Evolutionary conservation across 2,888 invertebrate species (phyloP).

Genomic region (Agrenia bidenticulata): DNA sequence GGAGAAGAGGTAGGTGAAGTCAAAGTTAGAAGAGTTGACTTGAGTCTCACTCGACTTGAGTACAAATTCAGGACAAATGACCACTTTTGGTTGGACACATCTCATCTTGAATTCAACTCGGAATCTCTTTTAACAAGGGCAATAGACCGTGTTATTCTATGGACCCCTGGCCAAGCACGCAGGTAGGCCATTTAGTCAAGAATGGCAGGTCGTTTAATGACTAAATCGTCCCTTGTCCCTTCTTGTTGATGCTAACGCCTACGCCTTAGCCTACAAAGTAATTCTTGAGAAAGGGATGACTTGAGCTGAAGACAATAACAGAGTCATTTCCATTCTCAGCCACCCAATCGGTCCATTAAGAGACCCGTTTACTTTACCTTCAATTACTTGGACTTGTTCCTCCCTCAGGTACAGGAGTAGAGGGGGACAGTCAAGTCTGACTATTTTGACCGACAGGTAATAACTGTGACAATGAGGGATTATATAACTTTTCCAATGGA

Average conservation of each 20-base stretch:
- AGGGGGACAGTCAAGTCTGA: not conserved
- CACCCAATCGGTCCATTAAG: constrained; percentile 7
- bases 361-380: constrained; percentile 9
- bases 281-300: not conserved
- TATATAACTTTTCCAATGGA: not conserved
- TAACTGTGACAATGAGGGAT: not conserved
- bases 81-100: constrained; percentile 4
- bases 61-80: constrained; percentile 13
- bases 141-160: not conserved
- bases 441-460: constrained; percentile 3
- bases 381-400: not conserved
- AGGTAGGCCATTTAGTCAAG: constrained; percentile 11
- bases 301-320: not conserved
- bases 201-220: constrained; percentile 15
- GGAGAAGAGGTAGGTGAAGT: too few relatives aligned
- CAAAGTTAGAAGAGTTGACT: not conserved
- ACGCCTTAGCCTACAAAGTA: not conserved
- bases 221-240: not conserved
- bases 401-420: not conserved
- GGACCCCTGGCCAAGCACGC: not conserved
- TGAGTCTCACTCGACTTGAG: not conserved
- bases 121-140: not conserved
- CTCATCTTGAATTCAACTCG: constrained; percentile 1
- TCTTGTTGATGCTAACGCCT: not conserved
- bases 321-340: not conserved